These are phyloP conservation scores for Ochotona princeps DNA, from an alignment of 2,113 vertebrate species.

Conservation along the genomic window DNA sequence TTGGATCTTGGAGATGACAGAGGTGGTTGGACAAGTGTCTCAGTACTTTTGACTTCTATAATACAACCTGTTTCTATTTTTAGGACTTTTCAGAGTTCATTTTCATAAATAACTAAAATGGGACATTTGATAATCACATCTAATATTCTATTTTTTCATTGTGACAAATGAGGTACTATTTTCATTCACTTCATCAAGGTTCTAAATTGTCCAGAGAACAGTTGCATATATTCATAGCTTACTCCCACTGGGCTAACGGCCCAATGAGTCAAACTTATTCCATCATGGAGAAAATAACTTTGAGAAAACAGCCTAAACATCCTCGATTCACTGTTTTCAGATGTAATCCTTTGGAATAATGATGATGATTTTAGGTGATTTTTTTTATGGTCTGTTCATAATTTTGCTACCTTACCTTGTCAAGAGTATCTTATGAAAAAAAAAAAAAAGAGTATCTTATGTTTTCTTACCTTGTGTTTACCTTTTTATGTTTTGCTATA, in stretches of 20 bases:
- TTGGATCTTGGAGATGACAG: background rate
- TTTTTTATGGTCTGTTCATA: background rate
- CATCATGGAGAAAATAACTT: background rate
- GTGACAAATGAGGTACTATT: conserved; percentile 81
- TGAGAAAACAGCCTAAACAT: background rate
- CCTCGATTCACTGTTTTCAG: background rate
- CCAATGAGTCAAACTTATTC: conserved; percentile 51
- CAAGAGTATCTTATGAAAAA: background rate
- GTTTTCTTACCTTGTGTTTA: conserved; percentile 35
- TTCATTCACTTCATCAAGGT: conserved; percentile 80
- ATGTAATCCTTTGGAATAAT: background rate
- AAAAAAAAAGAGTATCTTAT: background rate
- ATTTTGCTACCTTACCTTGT: conserved; percentile 3
- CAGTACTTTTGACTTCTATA: conserved; percentile 50
- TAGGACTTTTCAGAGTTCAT: conserved; percentile 61
- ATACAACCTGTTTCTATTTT: conserved; percentile 73
- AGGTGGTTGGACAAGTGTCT: conserved; percentile 25
- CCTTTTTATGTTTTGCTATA: conserved; percentile 11
- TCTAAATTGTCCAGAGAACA: conserved; percentile 71
- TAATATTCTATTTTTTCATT: conserved; percentile 77
- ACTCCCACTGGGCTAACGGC: conserved; percentile 17
- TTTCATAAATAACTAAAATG: conserved; percentile 81
- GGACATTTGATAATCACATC: conserved; percentile 76
- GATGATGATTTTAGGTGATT: background rate
- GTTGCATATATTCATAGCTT: conserved; percentile 75